phyloP scores from a whole-genome alignment of 1,140 invertebrate species.

The Heliothis subflexa region DNA sequence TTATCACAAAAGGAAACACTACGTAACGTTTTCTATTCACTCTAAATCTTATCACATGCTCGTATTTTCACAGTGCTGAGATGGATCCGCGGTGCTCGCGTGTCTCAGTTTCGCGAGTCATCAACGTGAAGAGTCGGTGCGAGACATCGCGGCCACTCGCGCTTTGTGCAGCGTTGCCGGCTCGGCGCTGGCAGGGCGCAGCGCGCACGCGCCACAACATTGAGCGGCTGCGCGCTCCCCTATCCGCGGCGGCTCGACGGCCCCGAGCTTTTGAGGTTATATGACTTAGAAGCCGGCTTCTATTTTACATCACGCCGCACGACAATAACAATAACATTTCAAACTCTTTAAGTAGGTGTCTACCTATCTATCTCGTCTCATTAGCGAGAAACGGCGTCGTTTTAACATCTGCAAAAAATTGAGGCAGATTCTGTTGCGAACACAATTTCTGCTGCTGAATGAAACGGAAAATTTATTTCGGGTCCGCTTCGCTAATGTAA shows the following conservation, averaged over 20 bases:
- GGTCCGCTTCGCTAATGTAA: constrained; percentile 50
- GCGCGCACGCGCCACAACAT: constrained; percentile 82
- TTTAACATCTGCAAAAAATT: not conserved
- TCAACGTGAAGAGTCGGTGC: constrained; percentile 67
- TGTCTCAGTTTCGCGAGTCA: constrained; percentile 59
- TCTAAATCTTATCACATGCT: constrained; percentile 73
- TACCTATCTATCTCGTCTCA: constrained; percentile 42
- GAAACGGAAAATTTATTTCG: constrained; percentile 55
- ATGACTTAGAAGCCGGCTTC: constrained; percentile 75
- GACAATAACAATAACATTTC: constrained; percentile 67
- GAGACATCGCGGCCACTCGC: constrained; percentile 63
- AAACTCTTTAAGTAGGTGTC: constrained; percentile 38
- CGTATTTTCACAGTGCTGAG: constrained; percentile 60
- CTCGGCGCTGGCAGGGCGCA: constrained; percentile 41
- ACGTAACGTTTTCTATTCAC: constrained; percentile 60
- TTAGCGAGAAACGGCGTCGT: constrained; percentile 35
- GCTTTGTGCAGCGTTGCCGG: constrained; percentile 74
- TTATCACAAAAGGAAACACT: constrained; percentile 71
- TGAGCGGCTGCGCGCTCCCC: constrained; percentile 80
- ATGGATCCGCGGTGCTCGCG: constrained; percentile 51
- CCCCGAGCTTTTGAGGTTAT: constrained; percentile 81
- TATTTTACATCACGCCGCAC: constrained; percentile 52
- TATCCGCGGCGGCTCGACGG: constrained; percentile 62
- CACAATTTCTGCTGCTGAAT: constrained; percentile 38
- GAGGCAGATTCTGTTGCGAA: not conserved